Base-by-base conservation (phyloP, 2,888 invertebrate genomes). In the Erpobdella octoculata region DNA sequence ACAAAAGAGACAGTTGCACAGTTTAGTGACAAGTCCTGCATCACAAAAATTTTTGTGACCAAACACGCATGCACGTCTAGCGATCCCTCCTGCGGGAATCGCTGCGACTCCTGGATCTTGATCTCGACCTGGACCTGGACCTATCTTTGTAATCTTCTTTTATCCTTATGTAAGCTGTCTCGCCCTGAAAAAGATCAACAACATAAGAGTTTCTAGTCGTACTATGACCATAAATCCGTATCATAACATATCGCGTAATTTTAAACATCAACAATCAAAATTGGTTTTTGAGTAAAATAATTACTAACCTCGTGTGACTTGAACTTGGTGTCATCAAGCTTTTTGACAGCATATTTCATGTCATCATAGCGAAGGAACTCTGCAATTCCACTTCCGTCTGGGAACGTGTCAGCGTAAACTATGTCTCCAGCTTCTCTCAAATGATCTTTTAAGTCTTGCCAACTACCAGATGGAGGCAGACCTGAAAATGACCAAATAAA, bases 351-450 rank as follows among this genome's bases (percentile, higher is more conserved):
- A 84, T 98, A 97, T 84, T 96, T 96, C 95, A 98, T 97, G 82
- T 98, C 98, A 81, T 98, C 97, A 79, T 92, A 91, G 9, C 96
- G 88, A 64, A 96, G 86, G 85, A 96, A 98, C 84, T 99, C 98
- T 0, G 98, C 97, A 8, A 97, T 95, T 0, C 98, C 98, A 1
- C 95, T 93, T 74, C 98, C 96, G 84, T 98, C 97, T 84, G 96
- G 95, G 86, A 93, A 96, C 0, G 94, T 92, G 86, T 98, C 97
- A 0, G 97, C 95, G 85, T 94, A 98, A 84, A 96, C 97, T 4
- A 98, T 97, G 85, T 98, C 97, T 15, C 98, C 97, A 0, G 97
- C 97, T 83, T 97, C 97, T 67, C 97, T 88, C 96, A 97, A 97
- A 83, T 98, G 97, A 85, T 98, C 97, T 83, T 98, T 98, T 71